Evolutionary conservation across 2,888 invertebrate genomes (phyloP).

Genomic region (Tanytarsus gracilentus): DNA sequence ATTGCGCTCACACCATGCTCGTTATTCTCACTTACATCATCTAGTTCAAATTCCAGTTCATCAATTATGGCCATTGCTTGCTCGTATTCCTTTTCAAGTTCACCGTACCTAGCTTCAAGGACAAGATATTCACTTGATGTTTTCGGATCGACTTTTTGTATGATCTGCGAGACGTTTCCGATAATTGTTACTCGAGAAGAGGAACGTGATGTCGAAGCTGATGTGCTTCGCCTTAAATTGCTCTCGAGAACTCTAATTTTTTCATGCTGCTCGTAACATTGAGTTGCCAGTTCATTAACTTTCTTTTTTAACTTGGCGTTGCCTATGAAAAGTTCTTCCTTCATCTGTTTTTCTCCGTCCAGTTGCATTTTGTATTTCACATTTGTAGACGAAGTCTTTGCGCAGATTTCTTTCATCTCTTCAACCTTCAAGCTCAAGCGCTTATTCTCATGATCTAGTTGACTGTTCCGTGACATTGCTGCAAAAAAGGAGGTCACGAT

Average conservation of each 20-base stretch:
- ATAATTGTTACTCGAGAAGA: slow-evolving; percentile 7
- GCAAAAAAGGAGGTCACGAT: background rate
- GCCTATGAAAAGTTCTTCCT: background rate
- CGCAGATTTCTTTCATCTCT: slow-evolving; percentile 11
- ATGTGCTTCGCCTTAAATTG: background rate
- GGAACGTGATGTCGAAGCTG: background rate
- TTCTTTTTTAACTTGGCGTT: background rate
- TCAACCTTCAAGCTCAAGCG: slow-evolving; percentile 9
- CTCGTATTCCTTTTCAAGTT: background rate
- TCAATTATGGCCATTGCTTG: slow-evolving; percentile 19
- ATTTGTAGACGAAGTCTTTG: slow-evolving; percentile 3
- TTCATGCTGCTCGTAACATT: background rate
- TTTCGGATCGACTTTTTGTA: background rate
- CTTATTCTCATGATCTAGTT: background rate
- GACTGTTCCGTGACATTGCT: slow-evolving; percentile 20
- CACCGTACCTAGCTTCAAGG: slow-evolving; percentile 4
- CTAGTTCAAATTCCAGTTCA: slow-evolving; percentile 24
- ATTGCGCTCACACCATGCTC: background rate
- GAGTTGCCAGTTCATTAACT: background rate
- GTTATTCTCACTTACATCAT: slow-evolving; percentile 6
- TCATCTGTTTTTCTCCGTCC: background rate
- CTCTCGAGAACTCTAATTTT: slow-evolving; percentile 1
- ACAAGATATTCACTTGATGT: background rate
- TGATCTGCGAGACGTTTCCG: background rate
- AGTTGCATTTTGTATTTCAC: slow-evolving; percentile 5